Conservation (phyloP, 2,113 vertebrate species). For the Entelurus aequoreus region DNA sequence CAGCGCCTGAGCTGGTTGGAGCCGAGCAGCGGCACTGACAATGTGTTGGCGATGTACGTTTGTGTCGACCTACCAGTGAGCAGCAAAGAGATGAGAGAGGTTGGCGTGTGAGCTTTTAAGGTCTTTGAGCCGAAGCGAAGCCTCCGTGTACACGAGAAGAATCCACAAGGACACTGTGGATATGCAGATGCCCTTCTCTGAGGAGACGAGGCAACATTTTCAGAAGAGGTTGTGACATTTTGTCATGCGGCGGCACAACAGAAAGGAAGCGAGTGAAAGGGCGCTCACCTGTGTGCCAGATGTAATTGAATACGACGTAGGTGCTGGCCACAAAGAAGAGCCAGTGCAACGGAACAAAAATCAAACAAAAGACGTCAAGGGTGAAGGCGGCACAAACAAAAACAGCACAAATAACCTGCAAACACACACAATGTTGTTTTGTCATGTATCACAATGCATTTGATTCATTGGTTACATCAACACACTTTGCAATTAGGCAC, state of each 20-base stretch:
- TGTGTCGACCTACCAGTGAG: constrained; percentile 71
- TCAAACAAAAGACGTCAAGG: constrained; percentile 77
- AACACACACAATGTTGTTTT: constrained; percentile 26
- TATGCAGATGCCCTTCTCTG: constrained; percentile 78
- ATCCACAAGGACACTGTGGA: constrained; percentile 78
- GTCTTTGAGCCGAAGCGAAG: constrained; percentile 76
- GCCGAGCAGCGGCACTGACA: too few relatives aligned
- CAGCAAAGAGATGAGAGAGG: constrained; percentile 77
- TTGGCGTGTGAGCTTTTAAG: constrained; percentile 75
- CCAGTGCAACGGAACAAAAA: constrained; percentile 80
- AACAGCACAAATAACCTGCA: constrained; percentile 75
- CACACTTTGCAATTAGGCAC: too few relatives aligned
- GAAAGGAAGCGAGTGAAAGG: not conserved
- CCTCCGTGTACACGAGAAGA: constrained; percentile 77
- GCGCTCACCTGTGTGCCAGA: constrained; percentile 78
- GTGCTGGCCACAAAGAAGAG: constrained; percentile 79
- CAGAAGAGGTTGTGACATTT: not conserved
- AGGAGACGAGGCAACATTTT: not conserved
- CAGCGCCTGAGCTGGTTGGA: too few relatives aligned
- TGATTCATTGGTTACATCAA: too few relatives aligned
- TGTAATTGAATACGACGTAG: constrained; percentile 78
- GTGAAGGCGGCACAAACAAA: constrained; percentile 79
- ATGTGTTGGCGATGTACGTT: not conserved
- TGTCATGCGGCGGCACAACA: not conserved
- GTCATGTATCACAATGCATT: not conserved